phyloP scores from a whole-genome alignment of 1,140 invertebrate species.

The Magallana ariakensis region DNA sequence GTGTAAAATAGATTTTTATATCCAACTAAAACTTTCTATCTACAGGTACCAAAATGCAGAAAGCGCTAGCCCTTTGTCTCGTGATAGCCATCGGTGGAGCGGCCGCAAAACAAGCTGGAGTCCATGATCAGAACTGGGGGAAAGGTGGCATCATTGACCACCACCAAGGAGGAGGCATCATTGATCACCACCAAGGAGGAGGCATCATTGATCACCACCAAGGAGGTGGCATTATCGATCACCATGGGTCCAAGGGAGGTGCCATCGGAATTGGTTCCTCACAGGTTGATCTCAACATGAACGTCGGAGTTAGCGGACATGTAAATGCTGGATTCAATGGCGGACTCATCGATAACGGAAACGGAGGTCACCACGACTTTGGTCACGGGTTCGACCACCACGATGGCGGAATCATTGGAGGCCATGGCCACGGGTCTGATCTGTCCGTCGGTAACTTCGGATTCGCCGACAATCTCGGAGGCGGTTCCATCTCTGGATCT shows the following conservation, averaged over 20 bases:
- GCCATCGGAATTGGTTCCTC: background rate
- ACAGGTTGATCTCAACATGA: background rate
- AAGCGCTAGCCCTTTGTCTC: conserved; percentile 6
- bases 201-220: background rate
- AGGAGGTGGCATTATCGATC: background rate
- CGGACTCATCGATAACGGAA: conserved; percentile 2
- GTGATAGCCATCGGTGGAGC: conserved; percentile 2
- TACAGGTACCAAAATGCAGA: background rate
- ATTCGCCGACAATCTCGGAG: background rate
- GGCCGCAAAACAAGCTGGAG: background rate
- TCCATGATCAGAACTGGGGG: background rate
- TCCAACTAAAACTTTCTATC: background rate
- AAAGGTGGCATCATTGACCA: background rate
- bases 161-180: background rate
- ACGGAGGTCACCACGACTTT: background rate
- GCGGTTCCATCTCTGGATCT: background rate
- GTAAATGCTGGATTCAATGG: background rate
- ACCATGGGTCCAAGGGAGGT: conserved; percentile 4
- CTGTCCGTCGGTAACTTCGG: background rate
- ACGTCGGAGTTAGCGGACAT: background rate
- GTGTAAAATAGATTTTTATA: too few species aligned
- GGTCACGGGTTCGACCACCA: background rate
- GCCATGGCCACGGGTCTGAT: background rate
- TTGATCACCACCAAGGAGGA: background rate
- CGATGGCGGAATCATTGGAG: conserved; percentile 8